Evolutionary conservation across 2,113 vertebrate genomes (phyloP).

Genomic region (Motacilla tschutschensis): DNA sequence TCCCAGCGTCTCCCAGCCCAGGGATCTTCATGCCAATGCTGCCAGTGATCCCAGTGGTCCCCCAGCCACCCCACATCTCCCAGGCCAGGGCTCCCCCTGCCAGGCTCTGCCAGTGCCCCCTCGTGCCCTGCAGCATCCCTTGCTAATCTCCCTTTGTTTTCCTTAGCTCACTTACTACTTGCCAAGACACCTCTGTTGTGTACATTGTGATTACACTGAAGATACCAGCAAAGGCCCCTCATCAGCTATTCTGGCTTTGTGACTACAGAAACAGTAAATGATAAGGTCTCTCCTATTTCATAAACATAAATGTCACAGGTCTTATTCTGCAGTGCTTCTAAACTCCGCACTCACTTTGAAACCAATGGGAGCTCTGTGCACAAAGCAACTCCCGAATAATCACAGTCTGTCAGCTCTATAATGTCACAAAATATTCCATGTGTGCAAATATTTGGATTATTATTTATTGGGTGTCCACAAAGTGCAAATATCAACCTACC

Average conservation of each 20-base stretch:
- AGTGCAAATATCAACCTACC: constrained; percentile 57
- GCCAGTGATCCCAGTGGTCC: background rate
- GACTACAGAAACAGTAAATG: constrained; percentile 49
- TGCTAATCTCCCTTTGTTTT: constrained; percentile 25
- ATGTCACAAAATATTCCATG: constrained; percentile 62
- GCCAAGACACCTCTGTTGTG: background rate
- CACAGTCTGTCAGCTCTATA: constrained; percentile 45
- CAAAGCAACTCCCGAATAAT: constrained; percentile 38
- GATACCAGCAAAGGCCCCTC: constrained; percentile 29
- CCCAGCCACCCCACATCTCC: background rate
- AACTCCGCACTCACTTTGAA: constrained; percentile 46
- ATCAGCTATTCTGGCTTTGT: constrained; percentile 60
- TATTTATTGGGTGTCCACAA: constrained; percentile 59
- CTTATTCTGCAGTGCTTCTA: constrained; percentile 47
- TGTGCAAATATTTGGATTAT: constrained; percentile 65
- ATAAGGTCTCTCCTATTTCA: constrained; percentile 66
- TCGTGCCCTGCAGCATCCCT: background rate
- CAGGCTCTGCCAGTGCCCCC: background rate
- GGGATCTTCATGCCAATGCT: fast-evolving
- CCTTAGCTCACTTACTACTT: background rate
- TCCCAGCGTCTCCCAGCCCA: fast-evolving
- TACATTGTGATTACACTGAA: constrained; percentile 19
- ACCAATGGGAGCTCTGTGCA: constrained; percentile 39
- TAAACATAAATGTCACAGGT: constrained; percentile 66
- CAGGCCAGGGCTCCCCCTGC: fast-evolving